A percentile compares a stretch with the other conserved stretches of the same genome.
Evolutionary conservation across 2,797 vertebrate species (phyloP).

Genomic region (Harpagifer antarcticus): DNA sequence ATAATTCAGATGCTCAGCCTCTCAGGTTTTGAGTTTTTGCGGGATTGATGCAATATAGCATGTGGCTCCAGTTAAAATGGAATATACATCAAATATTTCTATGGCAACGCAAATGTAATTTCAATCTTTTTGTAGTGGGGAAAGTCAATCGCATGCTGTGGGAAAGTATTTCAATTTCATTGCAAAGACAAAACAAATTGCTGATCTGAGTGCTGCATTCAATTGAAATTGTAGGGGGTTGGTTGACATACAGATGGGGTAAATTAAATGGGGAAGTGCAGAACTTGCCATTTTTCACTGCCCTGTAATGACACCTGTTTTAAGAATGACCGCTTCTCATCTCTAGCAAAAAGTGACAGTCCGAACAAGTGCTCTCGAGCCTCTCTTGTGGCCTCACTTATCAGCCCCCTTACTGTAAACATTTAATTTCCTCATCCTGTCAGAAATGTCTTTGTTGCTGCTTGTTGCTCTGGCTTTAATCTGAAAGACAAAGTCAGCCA

Average conservation of each 20-base stretch:
- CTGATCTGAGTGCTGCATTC: conserved; percentile 40
- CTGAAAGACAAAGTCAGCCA: conserved; percentile 86
- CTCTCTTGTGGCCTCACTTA: conserved; percentile 69
- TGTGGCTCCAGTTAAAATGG: conserved; percentile 44
- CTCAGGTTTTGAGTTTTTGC: conserved; percentile 40
- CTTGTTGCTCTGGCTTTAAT: conserved; percentile 83
- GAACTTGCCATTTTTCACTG: conserved; percentile 67
- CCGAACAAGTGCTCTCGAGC: conserved; percentile 67
- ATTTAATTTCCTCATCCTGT: conserved; percentile 88
- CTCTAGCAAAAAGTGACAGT: conserved; percentile 66
- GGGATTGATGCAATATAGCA: conserved; percentile 39
- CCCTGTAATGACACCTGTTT: conserved; percentile 70
- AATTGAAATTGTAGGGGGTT: conserved; percentile 55
- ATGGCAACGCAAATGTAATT: conserved; percentile 48
- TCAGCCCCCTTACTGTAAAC: conserved; percentile 78
- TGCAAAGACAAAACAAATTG: conserved; percentile 63
- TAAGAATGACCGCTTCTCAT: conserved; percentile 60
- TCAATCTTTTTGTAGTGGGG: conserved; percentile 32
- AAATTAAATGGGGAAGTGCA: conserved; percentile 58
- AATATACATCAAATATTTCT: conserved; percentile 48
- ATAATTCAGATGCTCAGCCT: conserved; percentile 71
- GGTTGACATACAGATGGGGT: conserved; percentile 57
- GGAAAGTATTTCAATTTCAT: conserved; percentile 54
- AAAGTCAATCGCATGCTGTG: conserved; percentile 33
- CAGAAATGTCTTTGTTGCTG: conserved; percentile 80